phyloP scores from a whole-genome alignment of 1,140 invertebrate species.

The roundworm (Caenorhabditis elegans) region WBcel235 BX284605.5:12430501-12431000 shows the following conservation, averaged over 20 bases:
- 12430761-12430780: not conserved
- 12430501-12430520: not conserved
- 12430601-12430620: conserved; percentile 61
- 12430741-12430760: not conserved
- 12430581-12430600: conserved; percentile 60
- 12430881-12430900: conserved; percentile 56
- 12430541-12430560: conserved; percentile 44
- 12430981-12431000: conserved; percentile 42
- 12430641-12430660: conserved; percentile 52
- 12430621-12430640: conserved; percentile 55
- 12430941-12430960: conserved; percentile 56
- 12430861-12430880: conserved; percentile 53
- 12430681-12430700: not conserved
- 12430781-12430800: not conserved
- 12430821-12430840: not conserved
- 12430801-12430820: not conserved
- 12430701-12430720: not conserved
- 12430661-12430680: conserved; percentile 23
- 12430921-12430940: conserved; percentile 56
- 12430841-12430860: conserved; percentile 53
- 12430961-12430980: not conserved
- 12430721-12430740: not conserved
- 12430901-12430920: conserved; percentile 57
- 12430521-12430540: not conserved
- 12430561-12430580: conserved; percentile 48